Base-by-base conservation (phyloP, 1,140 invertebrate genomes). In the Laupala kohalensis region DNA sequence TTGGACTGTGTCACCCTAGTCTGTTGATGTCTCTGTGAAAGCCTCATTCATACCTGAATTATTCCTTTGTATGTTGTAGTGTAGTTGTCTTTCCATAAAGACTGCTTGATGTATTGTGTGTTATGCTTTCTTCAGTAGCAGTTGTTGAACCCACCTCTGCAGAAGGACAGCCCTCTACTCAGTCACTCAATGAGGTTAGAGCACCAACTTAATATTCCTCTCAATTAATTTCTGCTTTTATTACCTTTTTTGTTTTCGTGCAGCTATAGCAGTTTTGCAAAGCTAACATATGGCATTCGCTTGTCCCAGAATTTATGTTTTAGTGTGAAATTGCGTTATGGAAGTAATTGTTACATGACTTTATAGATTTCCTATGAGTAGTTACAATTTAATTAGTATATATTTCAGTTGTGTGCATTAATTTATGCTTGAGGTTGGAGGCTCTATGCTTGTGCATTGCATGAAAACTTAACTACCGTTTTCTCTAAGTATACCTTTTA, bases 51-150 rank as follows among this genome's bases (percentile, higher is more conserved):
- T 66, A n/a, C 9, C 9, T 13, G 65, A 25, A 66, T 25, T 12
- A 63, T 63, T 66, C 26, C 23, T 12, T 25, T 66, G 12, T 66
- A 25, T 25, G 65, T 27, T 66, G 65, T 66, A 66, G 26, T 12
- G 9, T 27, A 66, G 65, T 66, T 13, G 23, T 13, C 24, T 27
- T 66, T 65, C 70, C 63, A 25, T 30, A 26, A 25, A 23, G 64
- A 24, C 63, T 29, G 23, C 62, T 64, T 71, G 70, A 71, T 65
- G 28, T 73, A 64, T 67, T 73, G 63, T 66, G 64, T 62, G 64
- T 19, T 70, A 65, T 30, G 53, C 64, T 73, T 67, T 63, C 25
- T 70, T 73, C 71, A 72, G 71, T 72, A 72, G 71, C 71, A 67
- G 71, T 71, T 71, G 71, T 72, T 72, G 71, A 72, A 23, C 30